These are phyloP conservation scores for Antheraea pernyi DNA, from an alignment of 1,140 invertebrate genomes.

Conservation along the genomic window DNA sequence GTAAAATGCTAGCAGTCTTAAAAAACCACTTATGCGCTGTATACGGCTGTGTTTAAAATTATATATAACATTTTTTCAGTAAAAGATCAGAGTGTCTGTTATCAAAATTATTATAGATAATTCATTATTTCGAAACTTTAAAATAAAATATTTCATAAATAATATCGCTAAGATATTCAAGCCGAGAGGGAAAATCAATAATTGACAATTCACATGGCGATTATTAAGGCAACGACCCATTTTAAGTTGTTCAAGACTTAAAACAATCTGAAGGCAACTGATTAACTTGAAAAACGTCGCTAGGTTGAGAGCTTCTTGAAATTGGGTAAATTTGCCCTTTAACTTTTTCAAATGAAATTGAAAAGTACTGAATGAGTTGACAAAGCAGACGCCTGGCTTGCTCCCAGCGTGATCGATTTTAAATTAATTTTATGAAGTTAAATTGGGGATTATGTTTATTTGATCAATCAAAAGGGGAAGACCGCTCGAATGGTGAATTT, in stretches of 20 bases:
- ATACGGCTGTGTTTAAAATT: too few relatives aligned
- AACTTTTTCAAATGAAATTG: conserved; percentile 51
- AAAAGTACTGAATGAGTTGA: conserved; percentile 40
- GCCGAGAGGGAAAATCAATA: too few relatives aligned
- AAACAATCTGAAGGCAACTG: conserved; percentile 29
- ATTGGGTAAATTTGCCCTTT: conserved; percentile 38
- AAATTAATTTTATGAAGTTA: conserved; percentile 75
- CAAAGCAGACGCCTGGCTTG: conserved; percentile 44
- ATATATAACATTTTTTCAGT: too few relatives aligned
- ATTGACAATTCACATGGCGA: not conserved
- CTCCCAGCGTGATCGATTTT: conserved; percentile 59
- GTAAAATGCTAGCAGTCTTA: too few relatives aligned
- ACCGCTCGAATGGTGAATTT: conserved; percentile 5
- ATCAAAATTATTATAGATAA: too few relatives aligned
- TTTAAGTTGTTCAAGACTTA: not conserved
- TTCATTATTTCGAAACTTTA: too few relatives aligned
- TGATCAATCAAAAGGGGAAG: conserved; percentile 42
- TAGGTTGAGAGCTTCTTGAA: conserved; percentile 46
- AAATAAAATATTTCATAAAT: too few relatives aligned
- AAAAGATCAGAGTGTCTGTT: too few relatives aligned
- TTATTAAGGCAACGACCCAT: not conserved
- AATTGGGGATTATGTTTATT: conserved; percentile 73
- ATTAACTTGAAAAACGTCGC: conserved; percentile 45
- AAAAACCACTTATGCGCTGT: too few relatives aligned
- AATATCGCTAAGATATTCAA: too few relatives aligned